Evolutionary conservation across 2,113 vertebrate genomes (phyloP).

Genomic region (Amblyopsis rosae): DNA sequence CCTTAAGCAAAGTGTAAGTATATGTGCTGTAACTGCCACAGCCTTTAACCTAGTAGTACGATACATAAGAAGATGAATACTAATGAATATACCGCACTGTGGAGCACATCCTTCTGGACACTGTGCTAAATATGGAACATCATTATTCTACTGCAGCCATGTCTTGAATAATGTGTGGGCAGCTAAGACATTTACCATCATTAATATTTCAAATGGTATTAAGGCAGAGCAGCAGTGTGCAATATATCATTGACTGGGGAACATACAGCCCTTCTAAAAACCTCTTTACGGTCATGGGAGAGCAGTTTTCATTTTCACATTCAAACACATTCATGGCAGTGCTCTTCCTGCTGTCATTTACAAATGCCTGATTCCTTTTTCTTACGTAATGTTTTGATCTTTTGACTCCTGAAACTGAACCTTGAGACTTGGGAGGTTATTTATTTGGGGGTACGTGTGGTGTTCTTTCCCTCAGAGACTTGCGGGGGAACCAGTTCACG

Average conservation of each 20-base stretch:
- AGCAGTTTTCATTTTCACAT: background rate
- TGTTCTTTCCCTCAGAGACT: slow-evolving; percentile 78
- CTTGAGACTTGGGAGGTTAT: background rate
- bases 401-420: slow-evolving; percentile 9
- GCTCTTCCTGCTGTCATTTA: background rate
- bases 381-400: background rate
- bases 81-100: slow-evolving; percentile 1
- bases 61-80: slow-evolving; percentile 5
- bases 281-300: slow-evolving; percentile 34
- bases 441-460: background rate
- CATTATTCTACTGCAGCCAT: slow-evolving; percentile 47
- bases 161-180: slow-evolving; percentile 62
- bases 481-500: slow-evolving; percentile 92
- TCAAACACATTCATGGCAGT: background rate
- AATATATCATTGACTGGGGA: background rate
- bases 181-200: slow-evolving; percentile 50
- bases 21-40: background rate
- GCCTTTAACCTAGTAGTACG: background rate
- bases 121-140: slow-evolving; percentile 53
- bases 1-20: slow-evolving; percentile 97
- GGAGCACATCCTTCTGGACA: slow-evolving; percentile 30
- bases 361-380: background rate
- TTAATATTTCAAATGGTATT: slow-evolving; percentile 60
- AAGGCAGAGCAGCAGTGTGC: background rate
- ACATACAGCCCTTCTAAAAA: background rate